Conservation (phyloP, 1,140 invertebrate genomes). For the Drosophila neocordata region DNA sequence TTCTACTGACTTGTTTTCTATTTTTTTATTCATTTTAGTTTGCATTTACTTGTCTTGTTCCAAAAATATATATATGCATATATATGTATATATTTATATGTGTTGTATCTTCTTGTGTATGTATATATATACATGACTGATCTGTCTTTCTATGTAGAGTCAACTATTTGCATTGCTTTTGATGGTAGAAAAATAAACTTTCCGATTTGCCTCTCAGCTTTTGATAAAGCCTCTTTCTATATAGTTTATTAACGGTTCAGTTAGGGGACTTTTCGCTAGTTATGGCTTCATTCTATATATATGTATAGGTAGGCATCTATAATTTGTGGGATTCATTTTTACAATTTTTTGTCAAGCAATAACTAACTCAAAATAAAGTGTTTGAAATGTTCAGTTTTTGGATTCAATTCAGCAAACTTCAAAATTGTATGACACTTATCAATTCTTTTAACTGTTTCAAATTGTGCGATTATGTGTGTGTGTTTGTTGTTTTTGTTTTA, state of each 20-base stretch:
- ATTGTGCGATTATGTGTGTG: slow-evolving; percentile 4
- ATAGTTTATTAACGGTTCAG: slow-evolving; percentile 28
- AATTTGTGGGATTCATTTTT: slow-evolving; percentile 5
- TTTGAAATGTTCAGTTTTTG: slow-evolving; percentile 4
- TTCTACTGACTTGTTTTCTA: slow-evolving; percentile 11
- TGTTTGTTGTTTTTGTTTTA: slow-evolving; percentile 6
- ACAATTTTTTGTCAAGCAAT: neutral
- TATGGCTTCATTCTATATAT: neutral
- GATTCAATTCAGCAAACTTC: slow-evolving; percentile 6
- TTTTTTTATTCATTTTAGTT: slow-evolving; percentile 15
- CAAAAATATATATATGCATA: slow-evolving; percentile 71
- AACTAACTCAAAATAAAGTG: slow-evolving; percentile 28
- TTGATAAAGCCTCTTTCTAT: slow-evolving; percentile 28
- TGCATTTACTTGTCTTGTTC: slow-evolving; percentile 40
- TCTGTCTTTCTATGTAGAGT: slow-evolving; percentile 39
- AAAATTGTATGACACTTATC: neutral
- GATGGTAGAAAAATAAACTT: slow-evolving; percentile 73
- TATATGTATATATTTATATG: slow-evolving; percentile 47
- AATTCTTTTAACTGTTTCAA: neutral
- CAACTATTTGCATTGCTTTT: slow-evolving; percentile 55
- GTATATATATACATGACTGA: slow-evolving; percentile 49
- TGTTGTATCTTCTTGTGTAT: slow-evolving; percentile 36
- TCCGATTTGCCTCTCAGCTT: slow-evolving; percentile 26
- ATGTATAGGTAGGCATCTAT: neutral
- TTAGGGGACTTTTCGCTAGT: slow-evolving; percentile 11